Evolutionary conservation across 2,797 vertebrate species (phyloP), one percentile per base, ranked within the genome.

Genomic region (Megaceryle alcyon): DNA sequence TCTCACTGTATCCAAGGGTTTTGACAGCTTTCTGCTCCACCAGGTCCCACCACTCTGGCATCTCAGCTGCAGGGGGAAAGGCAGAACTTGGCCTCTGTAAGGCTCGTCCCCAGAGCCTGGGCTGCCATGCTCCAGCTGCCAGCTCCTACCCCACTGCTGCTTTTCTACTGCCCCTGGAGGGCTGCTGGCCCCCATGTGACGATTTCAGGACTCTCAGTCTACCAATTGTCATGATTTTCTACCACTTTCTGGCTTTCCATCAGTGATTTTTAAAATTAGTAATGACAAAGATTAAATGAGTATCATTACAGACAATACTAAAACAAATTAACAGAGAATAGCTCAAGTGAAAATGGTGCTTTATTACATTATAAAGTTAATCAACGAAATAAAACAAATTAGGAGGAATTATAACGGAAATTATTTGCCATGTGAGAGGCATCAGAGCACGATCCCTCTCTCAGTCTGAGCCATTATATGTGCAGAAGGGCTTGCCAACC

Each of bases 351-450:
- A 95, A 95, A 93, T 60, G 70, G 82, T 77, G 63, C 73, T 95
- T 97, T 97, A 95, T 97, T 93, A 93, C 81, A 39, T 96, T 97
- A 97, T 93, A 95, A 97, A 96, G 77, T 94, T 97, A 97, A 97
- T 97, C 93, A 96, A 97, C 82, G 89, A 97, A 98, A 97, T 94
- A 96, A 97, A 97, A 96, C 90, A 82, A 92, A 97, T 92, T 86
- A 96, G 94, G 96, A 93, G 96, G 92, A 97, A 95, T 95, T 97
- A 96, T 80, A 96, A 97, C 84, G 94, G 91, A 91, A 97, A 96
- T 96, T 79, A 97, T 94, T 95, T 96, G 93, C 89, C 92, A 88
- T 56, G 92, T 90, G 84, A 84, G 78, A 97, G 69, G 86, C 84
- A 97, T 91, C 84, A 87, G 87, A 97, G 89, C 91, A 92, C 70